phyloP scores from a whole-genome alignment of 2,888 invertebrate species.

The Andrena dorsata region DNA sequence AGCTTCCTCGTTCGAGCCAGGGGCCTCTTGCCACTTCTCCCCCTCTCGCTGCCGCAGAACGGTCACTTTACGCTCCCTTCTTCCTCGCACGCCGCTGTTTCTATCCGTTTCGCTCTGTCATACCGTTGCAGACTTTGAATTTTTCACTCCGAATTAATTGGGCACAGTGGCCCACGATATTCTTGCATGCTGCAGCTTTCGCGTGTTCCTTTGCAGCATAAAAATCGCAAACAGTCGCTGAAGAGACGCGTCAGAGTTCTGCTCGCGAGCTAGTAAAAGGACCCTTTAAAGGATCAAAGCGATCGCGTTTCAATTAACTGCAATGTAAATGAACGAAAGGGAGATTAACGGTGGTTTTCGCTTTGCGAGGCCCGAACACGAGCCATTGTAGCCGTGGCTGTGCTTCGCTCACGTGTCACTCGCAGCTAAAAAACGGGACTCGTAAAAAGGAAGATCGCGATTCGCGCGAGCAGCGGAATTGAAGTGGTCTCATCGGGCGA shows the following conservation, averaged over 20 bases:
- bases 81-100: neutral
- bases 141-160: neutral
- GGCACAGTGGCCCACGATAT: neutral
- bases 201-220: neutral
- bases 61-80: constrained; percentile 28
- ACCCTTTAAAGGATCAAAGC: constrained; percentile 8
- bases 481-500: constrained; percentile 27
- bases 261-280: neutral
- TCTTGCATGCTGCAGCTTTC: neutral
- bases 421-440: constrained; percentile 12
- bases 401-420: constrained; percentile 38
- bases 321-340: neutral
- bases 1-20: constrained; percentile 48
- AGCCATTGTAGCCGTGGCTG: constrained; percentile 26
- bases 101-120: neutral
- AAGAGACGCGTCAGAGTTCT: neutral
- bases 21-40: constrained; percentile 41
- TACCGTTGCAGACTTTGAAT: neutral
- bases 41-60: constrained; percentile 31
- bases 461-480: constrained; percentile 44
- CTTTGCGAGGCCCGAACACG: constrained; percentile 19
- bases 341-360: constrained; percentile 31
- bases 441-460: constrained; percentile 29
- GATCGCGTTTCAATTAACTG: constrained; percentile 41
- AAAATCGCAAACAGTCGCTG: constrained; percentile 5